Percentiles rank a stretch among this genome's conserved stretches.
These are phyloP conservation scores for Laticauda colubrina DNA, from an alignment of 2,113 vertebrate genomes.

Conservation along the genomic window DNA sequence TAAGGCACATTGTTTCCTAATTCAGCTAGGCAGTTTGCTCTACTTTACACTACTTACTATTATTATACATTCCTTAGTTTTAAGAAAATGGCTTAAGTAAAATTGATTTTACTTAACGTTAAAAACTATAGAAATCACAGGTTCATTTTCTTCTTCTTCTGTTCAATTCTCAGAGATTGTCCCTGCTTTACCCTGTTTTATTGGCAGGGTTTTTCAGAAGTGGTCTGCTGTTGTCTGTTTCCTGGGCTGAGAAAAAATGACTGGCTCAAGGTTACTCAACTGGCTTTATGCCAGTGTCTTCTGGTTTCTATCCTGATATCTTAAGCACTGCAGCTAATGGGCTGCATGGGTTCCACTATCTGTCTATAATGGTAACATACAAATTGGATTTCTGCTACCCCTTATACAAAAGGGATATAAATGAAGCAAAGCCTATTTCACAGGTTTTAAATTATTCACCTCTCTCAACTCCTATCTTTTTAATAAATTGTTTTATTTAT, in stretches of 20 bases:
- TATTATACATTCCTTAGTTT: background rate
- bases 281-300: background rate
- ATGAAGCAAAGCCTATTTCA: background rate
- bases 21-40: background rate
- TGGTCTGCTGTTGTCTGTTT: background rate
- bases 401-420: background rate
- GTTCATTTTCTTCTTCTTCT: background rate
- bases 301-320: background rate
- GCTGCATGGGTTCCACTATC: background rate
- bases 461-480: background rate
- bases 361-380: background rate
- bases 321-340: background rate
- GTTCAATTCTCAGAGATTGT: background rate
- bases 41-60: background rate
- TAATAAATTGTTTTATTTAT: background rate
- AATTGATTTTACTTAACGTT: background rate
- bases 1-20: background rate
- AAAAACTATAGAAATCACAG: background rate
- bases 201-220: background rate
- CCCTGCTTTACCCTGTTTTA: background rate
- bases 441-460: background rate
- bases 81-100: background rate
- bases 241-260: background rate
- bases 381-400: background rate
- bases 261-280: background rate